A percentile compares a stretch with the other conserved stretches of the same genome.
Conservation (phyloP, 2,797 vertebrate species). For the Dendrocincla fuliginosa region DNA sequence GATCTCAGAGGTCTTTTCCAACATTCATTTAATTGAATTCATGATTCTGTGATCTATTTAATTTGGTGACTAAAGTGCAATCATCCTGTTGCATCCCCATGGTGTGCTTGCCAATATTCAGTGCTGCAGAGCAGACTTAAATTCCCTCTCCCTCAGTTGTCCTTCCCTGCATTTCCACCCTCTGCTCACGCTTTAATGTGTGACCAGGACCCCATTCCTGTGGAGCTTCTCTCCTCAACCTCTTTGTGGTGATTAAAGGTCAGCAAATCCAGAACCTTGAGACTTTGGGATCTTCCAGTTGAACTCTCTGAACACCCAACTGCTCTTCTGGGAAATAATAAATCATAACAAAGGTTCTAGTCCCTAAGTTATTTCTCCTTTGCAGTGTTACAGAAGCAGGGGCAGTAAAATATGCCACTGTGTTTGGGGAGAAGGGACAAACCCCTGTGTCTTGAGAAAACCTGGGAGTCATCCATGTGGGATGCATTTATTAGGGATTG, state of each 20-base stretch:
- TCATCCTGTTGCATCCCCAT: accelerated
- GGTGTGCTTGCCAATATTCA: accelerated
- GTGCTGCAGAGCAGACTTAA: accelerated
- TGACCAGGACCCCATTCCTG: not conserved
- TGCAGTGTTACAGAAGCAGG: not conserved
- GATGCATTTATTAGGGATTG: not conserved
- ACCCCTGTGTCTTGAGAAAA: not conserved
- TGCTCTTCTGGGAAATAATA: not conserved
- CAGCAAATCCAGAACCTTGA: not conserved
- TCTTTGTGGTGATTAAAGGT: not conserved
- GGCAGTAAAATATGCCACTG: not conserved
- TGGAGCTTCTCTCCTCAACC: accelerated
- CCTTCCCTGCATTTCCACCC: not conserved
- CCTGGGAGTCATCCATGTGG: not conserved
- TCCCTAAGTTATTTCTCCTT: not conserved
- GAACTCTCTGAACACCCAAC: not conserved
- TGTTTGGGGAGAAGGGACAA: not conserved
- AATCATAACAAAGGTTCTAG: not conserved
- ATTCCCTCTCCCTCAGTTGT: not conserved
- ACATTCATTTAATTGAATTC: not conserved
- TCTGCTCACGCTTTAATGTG: accelerated
- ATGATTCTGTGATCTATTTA: not conserved
- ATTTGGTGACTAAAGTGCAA: not conserved
- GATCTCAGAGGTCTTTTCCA: not conserved
- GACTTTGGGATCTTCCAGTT: not conserved